Evolutionary conservation across 2,797 vertebrate genomes (phyloP), one percentile per base, ranked within the genome.

Genomic region (Falco rusticolus): DNA sequence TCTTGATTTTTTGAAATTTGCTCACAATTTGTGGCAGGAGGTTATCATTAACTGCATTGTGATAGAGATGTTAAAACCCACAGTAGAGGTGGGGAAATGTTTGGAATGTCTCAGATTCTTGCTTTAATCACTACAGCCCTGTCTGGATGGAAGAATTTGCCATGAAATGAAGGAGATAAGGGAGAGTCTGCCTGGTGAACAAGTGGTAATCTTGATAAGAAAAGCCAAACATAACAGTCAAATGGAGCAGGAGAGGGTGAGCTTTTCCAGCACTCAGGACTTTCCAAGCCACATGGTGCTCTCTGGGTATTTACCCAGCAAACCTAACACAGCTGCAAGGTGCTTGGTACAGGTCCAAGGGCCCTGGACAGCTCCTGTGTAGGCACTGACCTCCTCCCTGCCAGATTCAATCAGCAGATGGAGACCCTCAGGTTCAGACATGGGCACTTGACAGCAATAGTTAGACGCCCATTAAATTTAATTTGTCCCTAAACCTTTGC

Each of bases 401-500:
- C 33, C 56, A 83, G 43, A 74, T 53, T 74, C 81, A 70, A 85
- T 70, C 48, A 92, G 91, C 84, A 92, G 84, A 83, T 56, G 48
- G 60, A 80, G 64, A 31, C 60, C 43, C 70, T 77, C 59, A 70
- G 87, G 71, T 78, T 85, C 60, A 94, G 56, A 82, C 21, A 29
- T 31, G 11, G 54, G 43, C 39, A 66, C 56, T 63, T 91, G 54
- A 85, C 63, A 95, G 64, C 63, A 82, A 71, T 25, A 78, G 85
- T 86, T 88, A 72, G 24, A 86, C 11, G 9, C 10, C 61, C 22
- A 47, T 69, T 84, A 81, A 69, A 95, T 93, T 87, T 89, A 74
- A 95, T 84, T 89, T 93, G 28, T 89, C 65, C 33, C 50, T 87
- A 89, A 89, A 80, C 80, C 78, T 91, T 95, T 82, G 41, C 29